Conservation (phyloP, 2,888 invertebrate genomes). For the Leistus spinibarbis region DNA sequence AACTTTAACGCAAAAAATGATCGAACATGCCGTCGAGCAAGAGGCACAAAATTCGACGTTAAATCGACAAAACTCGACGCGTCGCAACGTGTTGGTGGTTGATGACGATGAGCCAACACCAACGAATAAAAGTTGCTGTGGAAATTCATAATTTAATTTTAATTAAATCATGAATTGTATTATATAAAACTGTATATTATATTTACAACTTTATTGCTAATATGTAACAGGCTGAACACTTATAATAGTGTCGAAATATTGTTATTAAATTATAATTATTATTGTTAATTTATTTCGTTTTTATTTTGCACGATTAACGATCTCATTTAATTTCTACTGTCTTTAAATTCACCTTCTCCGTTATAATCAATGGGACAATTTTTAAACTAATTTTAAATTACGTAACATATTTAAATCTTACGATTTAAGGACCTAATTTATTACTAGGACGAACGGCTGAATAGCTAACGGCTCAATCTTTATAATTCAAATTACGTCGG, state of each 20-base stretch:
- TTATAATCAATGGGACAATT: background rate
- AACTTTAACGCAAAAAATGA: constrained; percentile 79
- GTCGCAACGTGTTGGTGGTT: constrained; percentile 53
- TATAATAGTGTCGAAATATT: background rate
- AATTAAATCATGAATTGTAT: background rate
- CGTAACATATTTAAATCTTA: no score
- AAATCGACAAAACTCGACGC: constrained; percentile 52
- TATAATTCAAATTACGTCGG: no score
- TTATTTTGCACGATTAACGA: background rate
- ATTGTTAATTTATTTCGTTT: background rate
- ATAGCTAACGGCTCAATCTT: no score
- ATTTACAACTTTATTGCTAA: background rate
- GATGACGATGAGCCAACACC: constrained; percentile 51
- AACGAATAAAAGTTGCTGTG: constrained; percentile 50
- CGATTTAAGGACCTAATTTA: no score
- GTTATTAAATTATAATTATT: background rate
- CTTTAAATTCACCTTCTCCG: background rate
- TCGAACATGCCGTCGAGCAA: constrained; percentile 56
- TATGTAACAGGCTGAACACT: background rate
- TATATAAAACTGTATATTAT: background rate
- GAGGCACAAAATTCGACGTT: constrained; percentile 48
- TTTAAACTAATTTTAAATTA: no score
- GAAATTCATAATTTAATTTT: constrained; percentile 45
- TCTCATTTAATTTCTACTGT: background rate
- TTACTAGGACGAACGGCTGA: no score